Conservation (phyloP, 2,113 vertebrate species). For the Urocolius indicus region DNA sequence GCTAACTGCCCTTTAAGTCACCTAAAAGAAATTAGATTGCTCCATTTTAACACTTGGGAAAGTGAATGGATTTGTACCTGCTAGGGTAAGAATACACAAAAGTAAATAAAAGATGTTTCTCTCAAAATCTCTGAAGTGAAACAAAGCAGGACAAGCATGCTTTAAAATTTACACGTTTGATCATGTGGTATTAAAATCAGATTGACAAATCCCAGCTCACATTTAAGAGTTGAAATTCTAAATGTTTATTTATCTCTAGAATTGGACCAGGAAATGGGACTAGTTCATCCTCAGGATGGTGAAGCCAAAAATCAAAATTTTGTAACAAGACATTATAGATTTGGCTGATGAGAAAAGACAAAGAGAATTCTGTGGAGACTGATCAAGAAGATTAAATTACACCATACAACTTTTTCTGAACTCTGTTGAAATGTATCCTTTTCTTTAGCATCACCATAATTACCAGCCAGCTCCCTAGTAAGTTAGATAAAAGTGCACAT, state of each 20-base stretch:
- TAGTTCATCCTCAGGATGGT: background rate
- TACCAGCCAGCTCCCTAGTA: background rate
- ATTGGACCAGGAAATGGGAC: background rate
- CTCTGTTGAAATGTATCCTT: background rate
- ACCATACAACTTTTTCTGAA: background rate
- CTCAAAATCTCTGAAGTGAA: background rate
- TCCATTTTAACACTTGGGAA: background rate
- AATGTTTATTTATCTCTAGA: background rate
- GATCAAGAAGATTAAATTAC: background rate
- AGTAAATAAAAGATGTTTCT: background rate
- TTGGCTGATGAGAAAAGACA: background rate
- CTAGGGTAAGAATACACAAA: background rate
- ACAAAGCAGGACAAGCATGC: background rate
- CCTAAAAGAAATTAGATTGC: background rate
- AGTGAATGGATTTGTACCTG: background rate
- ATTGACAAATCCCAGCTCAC: background rate
- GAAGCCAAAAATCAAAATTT: background rate
- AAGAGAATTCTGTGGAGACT: background rate
- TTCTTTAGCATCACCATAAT: background rate
- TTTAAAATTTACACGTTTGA: background rate
- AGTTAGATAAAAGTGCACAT: background rate
- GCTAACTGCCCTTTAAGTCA: background rate
- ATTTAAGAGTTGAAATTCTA: background rate
- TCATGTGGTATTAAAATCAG: background rate
- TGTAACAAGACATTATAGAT: background rate